Percentiles rank a stretch among this genome's conserved stretches.
These are phyloP conservation scores for Cossypha dichroa DNA, from an alignment of 2,797 vertebrate species.

Conservation along the genomic window DNA sequence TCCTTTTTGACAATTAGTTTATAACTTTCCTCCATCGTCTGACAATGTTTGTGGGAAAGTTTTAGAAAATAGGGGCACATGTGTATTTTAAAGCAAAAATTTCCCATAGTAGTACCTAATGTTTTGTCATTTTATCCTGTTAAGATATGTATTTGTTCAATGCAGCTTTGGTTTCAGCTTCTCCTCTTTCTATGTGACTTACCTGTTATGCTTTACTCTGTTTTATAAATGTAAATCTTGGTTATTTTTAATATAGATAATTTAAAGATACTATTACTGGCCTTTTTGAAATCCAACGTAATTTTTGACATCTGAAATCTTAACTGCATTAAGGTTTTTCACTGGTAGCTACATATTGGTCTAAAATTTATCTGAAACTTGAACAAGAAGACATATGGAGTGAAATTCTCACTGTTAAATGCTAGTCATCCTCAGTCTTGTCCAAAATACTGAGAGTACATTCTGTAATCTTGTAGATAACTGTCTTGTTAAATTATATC, in stretches of 20 bases:
- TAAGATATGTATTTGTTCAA: background rate
- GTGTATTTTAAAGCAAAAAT: background rate
- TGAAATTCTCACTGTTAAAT: background rate
- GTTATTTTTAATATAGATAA: background rate
- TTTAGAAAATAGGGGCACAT: accelerated
- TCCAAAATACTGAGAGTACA: background rate
- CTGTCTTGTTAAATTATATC: background rate
- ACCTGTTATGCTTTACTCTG: background rate
- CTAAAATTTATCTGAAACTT: background rate
- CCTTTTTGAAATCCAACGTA: background rate
- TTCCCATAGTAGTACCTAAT: background rate
- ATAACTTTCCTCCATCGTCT: background rate
- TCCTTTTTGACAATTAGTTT: background rate
- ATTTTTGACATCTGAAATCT: background rate
- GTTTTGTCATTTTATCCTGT: background rate
- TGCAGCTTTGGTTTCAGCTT: background rate
- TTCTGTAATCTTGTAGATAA: background rate
- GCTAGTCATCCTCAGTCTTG: background rate
- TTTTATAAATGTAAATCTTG: background rate
- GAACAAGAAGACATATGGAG: background rate
- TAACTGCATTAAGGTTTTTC: background rate
- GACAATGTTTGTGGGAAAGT: background rate
- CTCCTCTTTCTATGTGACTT: background rate
- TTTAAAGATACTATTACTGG: background rate
- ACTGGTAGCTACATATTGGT: background rate